Base-by-base conservation (phyloP, 1,140 invertebrate species). In the Polypedilum vanderplanki region DNA sequence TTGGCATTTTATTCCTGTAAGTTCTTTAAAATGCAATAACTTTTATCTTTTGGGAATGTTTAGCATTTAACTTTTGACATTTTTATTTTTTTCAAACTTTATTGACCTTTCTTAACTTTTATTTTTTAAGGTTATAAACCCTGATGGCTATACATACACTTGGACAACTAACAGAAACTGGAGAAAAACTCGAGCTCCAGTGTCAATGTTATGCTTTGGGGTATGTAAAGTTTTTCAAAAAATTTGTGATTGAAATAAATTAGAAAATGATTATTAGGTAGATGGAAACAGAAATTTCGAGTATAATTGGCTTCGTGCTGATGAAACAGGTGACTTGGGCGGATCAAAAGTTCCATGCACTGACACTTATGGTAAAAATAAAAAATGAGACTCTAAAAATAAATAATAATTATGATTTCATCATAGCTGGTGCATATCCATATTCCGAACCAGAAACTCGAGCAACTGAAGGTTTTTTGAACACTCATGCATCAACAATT, bases 1-100 rank as follows among this genome's bases (percentile, higher is more conserved):
- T 79, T 92, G 89, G 88, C 89, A 90, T 78, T 87, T 93, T 41
- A 86, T 92, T 17, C 90, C 90, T 0, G 84, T 88, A 2, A 7
- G 80, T 84, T 41, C 2, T 3, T 33, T 1, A 33, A 33, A 33
- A 33, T 33, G 24, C 24, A 33, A 33, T 33, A 5, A 33, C 24
- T 33, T 33, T 33, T 33, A 5, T 33, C 24, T 33, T 5, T 33
- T 33, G 24, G 24, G 24, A 33, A 33, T 33, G 24, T 5, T 3
- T 33, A 33, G 24, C 1, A 33, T 33, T 33, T 33, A 89, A 89
- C 79, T 87, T 88, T 75, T 76, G 5, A 77, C 73, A 33, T 5
- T 33, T 9, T 77, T 80, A 15, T 57, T 15, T 12, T 12, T 57
- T 57, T 15, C 0, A n/a, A 57, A 57, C 46, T 57, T 12, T 12